Base-by-base conservation (phyloP, 2,888 invertebrate genomes). In the Agrotis exclamationis region DNA sequence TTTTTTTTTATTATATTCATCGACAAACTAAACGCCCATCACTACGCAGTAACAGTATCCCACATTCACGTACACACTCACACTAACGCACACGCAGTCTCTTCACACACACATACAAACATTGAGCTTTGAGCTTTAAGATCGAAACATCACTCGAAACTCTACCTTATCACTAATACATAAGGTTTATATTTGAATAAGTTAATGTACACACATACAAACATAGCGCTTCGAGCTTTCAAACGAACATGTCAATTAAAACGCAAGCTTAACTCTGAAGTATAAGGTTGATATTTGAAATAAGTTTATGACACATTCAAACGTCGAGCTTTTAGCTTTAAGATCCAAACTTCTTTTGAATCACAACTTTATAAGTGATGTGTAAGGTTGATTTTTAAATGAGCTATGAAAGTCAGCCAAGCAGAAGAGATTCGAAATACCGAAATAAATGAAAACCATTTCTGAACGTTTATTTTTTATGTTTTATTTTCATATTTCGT, bases 321-420 rank as follows among this genome's bases (percentile, higher is more conserved):
- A 70, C n/a, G 60, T 11, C 0, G 69, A 89, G 87, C 89, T 89
- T 88, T 77, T 83, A 89, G 88, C 88, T 89, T 89, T 79, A 68
- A 53, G 14, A 44, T 48, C 6, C 45, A 44, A 47, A 45, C 39
- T 7, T 0, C 65, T 71, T 44, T 39, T 5, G 7, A 78, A 68
- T 73, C 47, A 59, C 2, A 44, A 81, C 72, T 48, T 76, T 88
- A 80, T 1, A 0, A 0, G 0, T 20, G 0, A 14, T 0, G 0
- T 0, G 11, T 22, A 83, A 63, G 70, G 77, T 76, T 47, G 14
- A 67, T 60, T 68, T 74, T 85, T 2, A 14, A n/a, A 60, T 68
- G 18, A 1, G 0, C 7, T 7, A 0, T 7, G 1, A 76, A 39
- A 62, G 45, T 54, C 59, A 80, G 82, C 74, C 74, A 64, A 76